phyloP scores from a whole-genome alignment of 1,140 invertebrate species.

The Coptotermes formosanus region DNA sequence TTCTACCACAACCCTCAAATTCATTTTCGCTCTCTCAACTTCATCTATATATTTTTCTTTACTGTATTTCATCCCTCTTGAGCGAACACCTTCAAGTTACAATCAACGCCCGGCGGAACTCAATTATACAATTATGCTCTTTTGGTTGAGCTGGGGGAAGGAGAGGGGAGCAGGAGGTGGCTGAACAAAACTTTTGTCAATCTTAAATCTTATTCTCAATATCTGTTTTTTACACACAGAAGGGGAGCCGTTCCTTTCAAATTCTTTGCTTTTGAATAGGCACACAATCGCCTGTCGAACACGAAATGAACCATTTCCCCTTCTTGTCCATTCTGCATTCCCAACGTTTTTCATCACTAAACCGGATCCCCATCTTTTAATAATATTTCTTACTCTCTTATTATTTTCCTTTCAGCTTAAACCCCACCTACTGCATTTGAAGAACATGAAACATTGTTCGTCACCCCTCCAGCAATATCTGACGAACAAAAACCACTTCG shows the following conservation, averaged over 20 bases:
- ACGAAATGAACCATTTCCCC: not conserved
- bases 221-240: not conserved
- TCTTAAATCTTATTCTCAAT: not conserved
- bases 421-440: not conserved
- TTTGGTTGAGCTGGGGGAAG: not conserved
- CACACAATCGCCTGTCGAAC: not conserved
- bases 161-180: no score
- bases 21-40: not conserved
- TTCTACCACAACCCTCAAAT: not conserved
- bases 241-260: not conserved
- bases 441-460: not conserved
- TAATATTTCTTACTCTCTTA: not conserved
- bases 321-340: not conserved
- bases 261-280: not conserved
- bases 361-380: not conserved
- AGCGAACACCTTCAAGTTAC: not conserved
- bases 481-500: no score
- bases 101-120: not conserved
- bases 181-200: not conserved
- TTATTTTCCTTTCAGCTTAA: not conserved
- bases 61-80: not conserved
- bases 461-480: not conserved
- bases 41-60: not conserved
- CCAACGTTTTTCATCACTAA: not conserved
- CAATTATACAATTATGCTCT: not conserved